Conservation (phyloP, 2,888 invertebrate genomes). For the Cryptus armator region DNA sequence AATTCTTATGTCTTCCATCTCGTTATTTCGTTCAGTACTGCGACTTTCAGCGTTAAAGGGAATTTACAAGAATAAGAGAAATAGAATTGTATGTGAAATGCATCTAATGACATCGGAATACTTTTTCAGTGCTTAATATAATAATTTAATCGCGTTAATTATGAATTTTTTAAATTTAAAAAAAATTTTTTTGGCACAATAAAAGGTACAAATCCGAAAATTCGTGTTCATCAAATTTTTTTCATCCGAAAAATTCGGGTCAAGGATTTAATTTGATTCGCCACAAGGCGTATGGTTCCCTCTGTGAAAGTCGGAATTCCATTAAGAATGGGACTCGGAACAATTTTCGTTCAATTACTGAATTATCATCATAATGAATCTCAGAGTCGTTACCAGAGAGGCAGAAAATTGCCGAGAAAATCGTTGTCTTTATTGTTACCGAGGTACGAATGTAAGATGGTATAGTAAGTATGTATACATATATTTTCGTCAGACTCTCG, state of each 20-base stretch:
- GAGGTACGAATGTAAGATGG: conserved; percentile 16
- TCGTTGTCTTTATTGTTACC: conserved; percentile 55
- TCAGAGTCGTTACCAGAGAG: conserved; percentile 52
- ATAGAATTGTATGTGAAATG: too few relatives aligned
- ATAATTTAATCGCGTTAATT: background rate
- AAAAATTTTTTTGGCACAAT: background rate
- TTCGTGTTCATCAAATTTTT: conserved; percentile 5
- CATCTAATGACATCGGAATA: too few relatives aligned
- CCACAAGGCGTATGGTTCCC: conserved; percentile 26
- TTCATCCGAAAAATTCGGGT: conserved; percentile 36
- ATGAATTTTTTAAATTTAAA: background rate
- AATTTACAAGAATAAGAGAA: too few relatives aligned
- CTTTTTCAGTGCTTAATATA: background rate
- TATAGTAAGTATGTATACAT: conserved; percentile 3
- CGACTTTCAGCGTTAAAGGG: too few relatives aligned
- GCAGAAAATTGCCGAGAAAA: conserved; percentile 67
- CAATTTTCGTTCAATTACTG: conserved; percentile 58
- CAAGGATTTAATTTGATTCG: conserved; percentile 51
- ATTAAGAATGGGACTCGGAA: conserved; percentile 17
- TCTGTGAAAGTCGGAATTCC: conserved; percentile 55
- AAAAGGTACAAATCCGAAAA: background rate
- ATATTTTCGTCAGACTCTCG: conserved; percentile 66
- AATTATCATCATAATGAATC: conserved; percentile 60
- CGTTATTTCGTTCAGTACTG: too few relatives aligned
- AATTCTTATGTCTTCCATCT: too few relatives aligned